Conservation (phyloP, 2,797 vertebrate genomes). For the Rhyacichthys aspro region DNA sequence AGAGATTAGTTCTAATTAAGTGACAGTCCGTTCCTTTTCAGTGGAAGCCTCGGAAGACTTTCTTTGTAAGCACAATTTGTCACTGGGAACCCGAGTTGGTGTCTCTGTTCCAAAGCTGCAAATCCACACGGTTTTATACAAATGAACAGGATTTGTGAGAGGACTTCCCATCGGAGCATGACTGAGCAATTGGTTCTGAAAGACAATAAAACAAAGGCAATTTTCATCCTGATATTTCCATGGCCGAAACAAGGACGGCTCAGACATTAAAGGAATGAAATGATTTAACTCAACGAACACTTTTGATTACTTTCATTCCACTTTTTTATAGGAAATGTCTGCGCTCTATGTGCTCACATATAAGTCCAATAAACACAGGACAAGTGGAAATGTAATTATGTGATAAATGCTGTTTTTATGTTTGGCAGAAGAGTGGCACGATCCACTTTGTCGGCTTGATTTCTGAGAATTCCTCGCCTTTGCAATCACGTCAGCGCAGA, state of each 20-base stretch:
- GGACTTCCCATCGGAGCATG: neutral
- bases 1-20: slow-evolving; percentile 40
- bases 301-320: slow-evolving; percentile 37
- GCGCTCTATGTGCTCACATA: slow-evolving; percentile 42
- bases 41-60: neutral
- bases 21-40: slow-evolving; percentile 31
- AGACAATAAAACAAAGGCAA: slow-evolving; percentile 7
- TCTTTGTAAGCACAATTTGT: slow-evolving; percentile 18
- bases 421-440: slow-evolving; percentile 40
- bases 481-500: slow-evolving; percentile 65
- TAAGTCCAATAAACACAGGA: slow-evolving; percentile 55
- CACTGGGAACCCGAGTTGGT: slow-evolving; percentile 11
- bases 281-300: slow-evolving; percentile 28
- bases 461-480: slow-evolving; percentile 53
- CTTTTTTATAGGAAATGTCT: slow-evolving; percentile 10
- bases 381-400: slow-evolving; percentile 67
- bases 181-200: slow-evolving; percentile 8
- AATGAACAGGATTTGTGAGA: slow-evolving; percentile 11
- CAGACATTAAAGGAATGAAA: slow-evolving; percentile 10
- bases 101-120: slow-evolving; percentile 14
- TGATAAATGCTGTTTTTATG: slow-evolving; percentile 62
- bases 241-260: slow-evolving; percentile 4
- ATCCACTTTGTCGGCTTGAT: slow-evolving; percentile 55
- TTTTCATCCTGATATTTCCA: slow-evolving; percentile 9
- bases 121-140: slow-evolving; percentile 16